Conservation (phyloP, 1,140 invertebrate genomes). For the Atta texana region DNA sequence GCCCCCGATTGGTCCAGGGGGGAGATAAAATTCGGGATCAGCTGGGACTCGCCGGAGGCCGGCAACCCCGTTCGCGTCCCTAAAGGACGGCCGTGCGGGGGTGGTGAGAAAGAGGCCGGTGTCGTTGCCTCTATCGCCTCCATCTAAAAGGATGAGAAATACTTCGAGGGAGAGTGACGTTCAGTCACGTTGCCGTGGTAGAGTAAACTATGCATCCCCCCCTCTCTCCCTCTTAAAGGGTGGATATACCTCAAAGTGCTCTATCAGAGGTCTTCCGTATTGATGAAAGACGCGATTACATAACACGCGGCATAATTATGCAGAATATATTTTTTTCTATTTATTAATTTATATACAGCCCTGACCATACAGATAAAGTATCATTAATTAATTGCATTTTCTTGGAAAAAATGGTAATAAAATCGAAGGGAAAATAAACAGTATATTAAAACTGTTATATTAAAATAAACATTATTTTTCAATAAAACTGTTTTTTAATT, state of each 20-base stretch:
- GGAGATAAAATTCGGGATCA: constrained; percentile 79
- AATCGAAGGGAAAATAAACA: too few relatives aligned
- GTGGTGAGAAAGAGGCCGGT: constrained; percentile 25
- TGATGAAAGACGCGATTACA: neutral
- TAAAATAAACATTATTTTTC: too few relatives aligned
- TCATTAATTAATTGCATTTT: too few relatives aligned
- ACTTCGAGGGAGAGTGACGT: constrained; percentile 49
- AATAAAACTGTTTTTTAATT: too few relatives aligned
- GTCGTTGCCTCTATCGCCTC: constrained; percentile 64
- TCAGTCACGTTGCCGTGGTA: constrained; percentile 10
- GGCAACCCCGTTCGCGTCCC: constrained; percentile 30
- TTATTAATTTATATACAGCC: neutral
- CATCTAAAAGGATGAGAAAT: constrained; percentile 43
- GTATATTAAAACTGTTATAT: too few relatives aligned
- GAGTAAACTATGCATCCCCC: neutral
- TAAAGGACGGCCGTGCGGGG: neutral
- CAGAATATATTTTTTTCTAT: neutral
- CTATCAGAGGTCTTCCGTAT: neutral
- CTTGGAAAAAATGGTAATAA: too few relatives aligned
- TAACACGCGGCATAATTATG: neutral
- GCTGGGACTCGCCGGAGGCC: constrained; percentile 70
- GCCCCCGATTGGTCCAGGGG: constrained; percentile 68
- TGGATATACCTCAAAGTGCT: neutral
- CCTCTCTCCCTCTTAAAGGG: neutral
- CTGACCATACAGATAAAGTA: too few relatives aligned